Conservation (phyloP, 1,140 invertebrate genomes). For the Microvelia longipes region DNA sequence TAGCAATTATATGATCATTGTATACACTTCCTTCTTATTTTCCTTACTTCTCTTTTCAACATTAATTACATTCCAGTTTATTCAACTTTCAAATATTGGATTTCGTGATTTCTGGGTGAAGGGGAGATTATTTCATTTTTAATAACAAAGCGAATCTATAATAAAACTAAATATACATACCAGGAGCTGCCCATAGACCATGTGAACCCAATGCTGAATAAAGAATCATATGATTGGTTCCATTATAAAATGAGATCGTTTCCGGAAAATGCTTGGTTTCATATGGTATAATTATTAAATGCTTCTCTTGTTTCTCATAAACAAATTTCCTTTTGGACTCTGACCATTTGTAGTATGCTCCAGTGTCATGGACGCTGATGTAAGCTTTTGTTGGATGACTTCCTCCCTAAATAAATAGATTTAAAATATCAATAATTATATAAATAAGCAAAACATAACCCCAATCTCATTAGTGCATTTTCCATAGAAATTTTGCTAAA, state of each 20-base stretch:
- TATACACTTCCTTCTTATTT: too few relatives aligned
- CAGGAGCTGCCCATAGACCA: background rate
- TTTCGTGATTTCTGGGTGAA: too few relatives aligned
- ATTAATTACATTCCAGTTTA: too few relatives aligned
- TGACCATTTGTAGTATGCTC: background rate
- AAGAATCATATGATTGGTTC: background rate
- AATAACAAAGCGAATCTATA: too few relatives aligned
- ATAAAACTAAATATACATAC: too few relatives aligned
- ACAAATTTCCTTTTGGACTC: background rate
- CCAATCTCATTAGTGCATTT: too few relatives aligned
- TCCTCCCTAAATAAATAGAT: background rate
- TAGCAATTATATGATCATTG: too few relatives aligned
- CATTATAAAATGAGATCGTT: background rate
- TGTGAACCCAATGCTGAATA: background rate
- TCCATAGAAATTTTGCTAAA: too few relatives aligned
- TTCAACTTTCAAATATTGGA: too few relatives aligned
- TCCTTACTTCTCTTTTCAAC: too few relatives aligned
- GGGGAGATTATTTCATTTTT: too few relatives aligned
- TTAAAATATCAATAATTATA: background rate
- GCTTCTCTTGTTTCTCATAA: background rate
- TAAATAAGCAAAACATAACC: too few relatives aligned
- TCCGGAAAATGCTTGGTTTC: background rate
- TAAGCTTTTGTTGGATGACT: background rate
- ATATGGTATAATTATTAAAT: background rate
- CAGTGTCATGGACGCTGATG: background rate